phyloP scores from a whole-genome alignment of 1,140 invertebrate species.

The Trichonephila clavipes region DNA sequence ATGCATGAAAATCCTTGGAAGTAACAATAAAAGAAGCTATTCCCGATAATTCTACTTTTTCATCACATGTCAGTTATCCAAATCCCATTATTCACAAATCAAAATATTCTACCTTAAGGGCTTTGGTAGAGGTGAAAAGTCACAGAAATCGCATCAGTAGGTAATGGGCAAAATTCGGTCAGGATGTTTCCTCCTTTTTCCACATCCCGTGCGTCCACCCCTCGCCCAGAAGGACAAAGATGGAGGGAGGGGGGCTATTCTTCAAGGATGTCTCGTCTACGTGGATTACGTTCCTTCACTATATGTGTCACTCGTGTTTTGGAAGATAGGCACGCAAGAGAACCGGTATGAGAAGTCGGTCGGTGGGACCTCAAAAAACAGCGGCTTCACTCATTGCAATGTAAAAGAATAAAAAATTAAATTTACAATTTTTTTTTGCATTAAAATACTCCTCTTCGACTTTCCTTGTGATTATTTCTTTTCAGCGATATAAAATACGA shows the following conservation, averaged over 20 bases:
- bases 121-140: neutral
- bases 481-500: too few relatives aligned
- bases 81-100: neutral
- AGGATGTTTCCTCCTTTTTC: neutral
- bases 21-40: neutral
- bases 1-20: neutral
- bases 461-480: too few relatives aligned
- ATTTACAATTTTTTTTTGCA: neutral
- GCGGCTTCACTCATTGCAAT: neutral
- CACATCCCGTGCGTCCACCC: neutral
- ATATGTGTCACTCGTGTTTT: constrained; percentile 51
- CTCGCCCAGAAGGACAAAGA: neutral
- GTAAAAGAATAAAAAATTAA: neutral
- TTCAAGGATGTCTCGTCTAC: constrained; percentile 31
- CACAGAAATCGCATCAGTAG: neutral
- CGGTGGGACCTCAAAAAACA: constrained; percentile 2
- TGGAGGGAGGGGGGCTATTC: neutral
- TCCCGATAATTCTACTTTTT: neutral
- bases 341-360: constrained; percentile 50
- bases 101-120: neutral
- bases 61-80: neutral
- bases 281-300: neutral
- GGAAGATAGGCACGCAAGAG: constrained; percentile 1
- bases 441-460: too few relatives aligned
- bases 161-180: constrained; percentile 14